Base-by-base conservation (phyloP, 2,113 vertebrate species). In the Camelus dromedarius region DNA sequence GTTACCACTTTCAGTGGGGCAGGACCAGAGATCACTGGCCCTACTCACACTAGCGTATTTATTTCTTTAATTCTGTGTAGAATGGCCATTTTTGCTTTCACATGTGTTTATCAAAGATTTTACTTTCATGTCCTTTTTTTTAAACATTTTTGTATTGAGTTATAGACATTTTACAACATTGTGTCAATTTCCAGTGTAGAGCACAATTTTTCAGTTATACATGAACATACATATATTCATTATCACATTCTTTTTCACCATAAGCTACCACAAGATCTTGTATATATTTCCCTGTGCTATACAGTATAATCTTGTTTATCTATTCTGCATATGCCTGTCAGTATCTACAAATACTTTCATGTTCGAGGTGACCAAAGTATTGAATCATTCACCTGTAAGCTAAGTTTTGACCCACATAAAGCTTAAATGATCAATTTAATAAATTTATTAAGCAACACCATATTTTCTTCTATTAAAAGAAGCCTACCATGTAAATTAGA, bases 391-490 rank as follows among this genome's bases (percentile, higher is more conserved):
- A 22, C 32, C 4, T 16, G 2, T 60, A 56, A 22, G 4, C 24
- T 92, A 52, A 89, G 42, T 72, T 95, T 86, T 96, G 85, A 72
- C 46, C 22, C 22, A 72, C 18, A 48, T 50, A 52, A 66, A 70
- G 19, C 13, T 32, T 69, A 38, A 60, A 32, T 93, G 15, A 54
- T 92, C 35, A 94, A 86, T 16, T 80, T 89, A 70, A 76, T 82
- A 15, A 30, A 67, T 52, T 50, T 95, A 13, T 72, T 82, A 82
- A 70, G 15, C 2, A 72, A n/a, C 0, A 67, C 24, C 28, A 46
- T 2, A 3, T 7, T 89, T 75, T 75, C 2, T 86, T 82, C 35
- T 82, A 20, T 62, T 84, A 50, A 48, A 22, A 64, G 13, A 96
- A 81, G 8, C 0, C 12, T 81, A 70, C 14, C 10, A 72, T 32